Evolutionary conservation across 2,888 invertebrate species (phyloP).

Genomic region (Apantesis nais): DNA sequence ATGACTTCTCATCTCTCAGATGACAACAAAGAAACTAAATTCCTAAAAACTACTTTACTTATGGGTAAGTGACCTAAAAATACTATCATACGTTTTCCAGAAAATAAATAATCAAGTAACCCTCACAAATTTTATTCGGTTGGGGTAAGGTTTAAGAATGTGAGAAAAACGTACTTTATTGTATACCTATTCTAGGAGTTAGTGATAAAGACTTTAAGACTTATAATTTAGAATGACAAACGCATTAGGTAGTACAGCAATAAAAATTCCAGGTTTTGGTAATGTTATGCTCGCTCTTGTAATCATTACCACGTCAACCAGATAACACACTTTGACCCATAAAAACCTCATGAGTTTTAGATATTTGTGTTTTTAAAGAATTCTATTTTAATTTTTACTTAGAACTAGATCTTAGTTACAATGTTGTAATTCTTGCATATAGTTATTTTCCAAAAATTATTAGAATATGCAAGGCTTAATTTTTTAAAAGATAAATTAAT

Average conservation of each 20-base stretch:
- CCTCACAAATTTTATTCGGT: slow-evolving; percentile 12
- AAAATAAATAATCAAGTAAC: slow-evolving; percentile 13
- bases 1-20: slow-evolving; percentile 8
- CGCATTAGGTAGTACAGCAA: background rate
- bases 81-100: slow-evolving; percentile 2
- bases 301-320: background rate
- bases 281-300: background rate
- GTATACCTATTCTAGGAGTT: slow-evolving; percentile 2
- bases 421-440: too few relatives aligned
- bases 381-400: background rate
- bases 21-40: slow-evolving; percentile 25
- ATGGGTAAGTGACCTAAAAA: slow-evolving; percentile 9
- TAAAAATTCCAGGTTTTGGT: background rate
- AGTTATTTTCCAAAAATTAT: too few relatives aligned
- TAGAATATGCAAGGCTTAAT: too few relatives aligned
- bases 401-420: too few relatives aligned
- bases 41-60: slow-evolving; percentile 11
- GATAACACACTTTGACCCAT: background rate
- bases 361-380: background rate
- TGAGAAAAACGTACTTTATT: slow-evolving; percentile 7
- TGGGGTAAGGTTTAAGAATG: background rate
- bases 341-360: background rate
- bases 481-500: too few relatives aligned
- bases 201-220: slow-evolving; percentile 8
- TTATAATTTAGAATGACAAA: too few relatives aligned